Conservation (phyloP, 2,888 invertebrate species). For the Drosophila mulleri region DNA sequence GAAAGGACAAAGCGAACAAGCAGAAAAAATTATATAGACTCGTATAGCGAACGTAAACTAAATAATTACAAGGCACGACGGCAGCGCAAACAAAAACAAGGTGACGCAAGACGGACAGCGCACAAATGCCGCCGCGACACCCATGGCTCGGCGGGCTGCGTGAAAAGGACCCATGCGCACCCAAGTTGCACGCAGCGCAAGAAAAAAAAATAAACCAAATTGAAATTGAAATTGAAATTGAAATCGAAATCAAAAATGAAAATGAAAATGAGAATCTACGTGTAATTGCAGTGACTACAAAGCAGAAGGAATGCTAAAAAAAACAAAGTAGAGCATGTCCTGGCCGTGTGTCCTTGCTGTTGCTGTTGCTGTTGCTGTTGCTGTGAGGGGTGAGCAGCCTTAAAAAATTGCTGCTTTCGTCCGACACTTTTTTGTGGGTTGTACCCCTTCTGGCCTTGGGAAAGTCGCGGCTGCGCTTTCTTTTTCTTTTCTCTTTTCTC, state of each 20-base stretch:
- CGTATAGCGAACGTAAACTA: slow-evolving; percentile 51
- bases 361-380: slow-evolving; percentile 16
- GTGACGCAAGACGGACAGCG: slow-evolving; percentile 32
- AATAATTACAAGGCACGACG: slow-evolving; percentile 70
- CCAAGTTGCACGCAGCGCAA: slow-evolving; percentile 7
- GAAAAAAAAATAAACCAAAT: slow-evolving; percentile 47
- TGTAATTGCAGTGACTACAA: slow-evolving; percentile 65
- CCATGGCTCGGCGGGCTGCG: slow-evolving; percentile 45
- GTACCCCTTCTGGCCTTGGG: slow-evolving; percentile 57
- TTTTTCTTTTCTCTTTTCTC: slow-evolving; percentile 11
- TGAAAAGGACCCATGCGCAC: not conserved
- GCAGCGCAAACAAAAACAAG: slow-evolving; percentile 41
- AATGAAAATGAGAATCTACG: slow-evolving; percentile 41
- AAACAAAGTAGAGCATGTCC: slow-evolving; percentile 69
- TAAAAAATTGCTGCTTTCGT: not conserved
- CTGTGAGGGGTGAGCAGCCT: slow-evolving; percentile 61
- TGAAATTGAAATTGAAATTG: slow-evolving; percentile 40
- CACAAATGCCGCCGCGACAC: slow-evolving; percentile 60
- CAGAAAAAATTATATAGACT: slow-evolving; percentile 16
- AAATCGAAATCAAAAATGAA: slow-evolving; percentile 41
- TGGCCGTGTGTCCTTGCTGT: slow-evolving; percentile 23
- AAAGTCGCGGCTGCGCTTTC: slow-evolving; percentile 61
- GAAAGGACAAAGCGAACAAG: slow-evolving; percentile 5
- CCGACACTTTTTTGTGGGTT: slow-evolving; percentile 7
- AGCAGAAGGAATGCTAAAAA: slow-evolving; percentile 16